phyloP scores from a whole-genome alignment of 2,888 invertebrate species.

The Sphinx pinastri region DNA sequence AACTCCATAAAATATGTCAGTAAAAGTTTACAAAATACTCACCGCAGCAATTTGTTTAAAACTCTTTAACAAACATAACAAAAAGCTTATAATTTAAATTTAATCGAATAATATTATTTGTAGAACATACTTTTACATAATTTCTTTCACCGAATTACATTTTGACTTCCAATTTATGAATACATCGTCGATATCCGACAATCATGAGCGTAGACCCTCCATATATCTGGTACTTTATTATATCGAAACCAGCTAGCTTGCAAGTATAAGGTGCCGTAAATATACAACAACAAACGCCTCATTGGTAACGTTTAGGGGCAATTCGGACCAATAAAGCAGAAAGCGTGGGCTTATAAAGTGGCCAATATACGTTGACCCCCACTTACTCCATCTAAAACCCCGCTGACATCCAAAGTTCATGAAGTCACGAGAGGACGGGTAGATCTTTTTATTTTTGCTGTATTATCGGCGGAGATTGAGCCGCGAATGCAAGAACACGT shows the following conservation, averaged over 20 bases:
- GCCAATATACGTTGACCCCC: slow-evolving; percentile 60
- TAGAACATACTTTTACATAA: slow-evolving; percentile 33
- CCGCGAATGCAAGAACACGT: slow-evolving; percentile 63
- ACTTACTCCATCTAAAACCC: slow-evolving; percentile 32
- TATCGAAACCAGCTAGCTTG: slow-evolving; percentile 58
- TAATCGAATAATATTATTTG: slow-evolving; percentile 35
- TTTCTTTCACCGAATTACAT: slow-evolving; percentile 48
- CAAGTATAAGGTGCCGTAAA: slow-evolving; percentile 72
- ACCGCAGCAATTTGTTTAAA: not conserved
- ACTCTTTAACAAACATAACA: no score
- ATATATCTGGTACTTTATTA: slow-evolving; percentile 71
- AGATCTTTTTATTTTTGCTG: slow-evolving; percentile 48
- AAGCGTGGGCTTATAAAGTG: slow-evolving; percentile 69
- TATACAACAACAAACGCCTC: slow-evolving; percentile 77
- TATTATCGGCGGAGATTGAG: slow-evolving; percentile 60
- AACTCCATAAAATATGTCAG: not conserved
- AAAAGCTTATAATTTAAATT: slow-evolving; percentile 36
- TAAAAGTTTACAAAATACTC: not conserved
- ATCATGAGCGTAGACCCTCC: slow-evolving; percentile 50
- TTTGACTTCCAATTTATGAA: slow-evolving; percentile 49
- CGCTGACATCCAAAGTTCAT: not conserved
- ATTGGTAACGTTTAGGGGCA: slow-evolving; percentile 82
- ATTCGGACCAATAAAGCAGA: slow-evolving; percentile 80
- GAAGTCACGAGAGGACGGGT: slow-evolving; percentile 29
- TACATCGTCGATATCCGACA: slow-evolving; percentile 48